Evolutionary conservation across 1,140 invertebrate species (phyloP), one percentile per base, ranked within the genome.

Genomic region (Lepidotrigona ventralis): DNA sequence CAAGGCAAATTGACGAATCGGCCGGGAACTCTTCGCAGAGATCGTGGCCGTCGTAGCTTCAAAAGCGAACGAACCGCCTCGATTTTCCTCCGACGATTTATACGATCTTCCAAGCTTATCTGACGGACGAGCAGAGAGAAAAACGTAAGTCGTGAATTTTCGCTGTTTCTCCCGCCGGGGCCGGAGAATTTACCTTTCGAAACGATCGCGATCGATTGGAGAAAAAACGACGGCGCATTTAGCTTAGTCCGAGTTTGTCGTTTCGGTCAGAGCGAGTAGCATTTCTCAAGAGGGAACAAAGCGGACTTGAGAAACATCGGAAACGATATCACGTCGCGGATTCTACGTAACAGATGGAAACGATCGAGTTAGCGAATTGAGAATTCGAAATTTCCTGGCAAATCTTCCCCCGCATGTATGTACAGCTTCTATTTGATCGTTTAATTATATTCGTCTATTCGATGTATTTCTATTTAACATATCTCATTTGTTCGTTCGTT

Each of bases 11-110:
- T 78, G 75, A 77, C 76, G 70, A 87, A 86, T 87, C 77, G 68
- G 54, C 2, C 60, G 58, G 4, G 70, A 78, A 51, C 56, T 56
- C 73, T 83, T 60, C 26, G 60, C 58, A 72, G 70, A 86, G 86
- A 79, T 84, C 81, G 77, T 66, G 26, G 74, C 26, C 82, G 71
- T 2, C 58, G n/a, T 39, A n/a, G 39, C 39, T 9, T 26, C 17
- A 26, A 39, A 39, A 54, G 56, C 78, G 79, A 74, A 64, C n/a
- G 29, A 64, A 64, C 26, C 58, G 58, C 23, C 0, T 19, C n/a
- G 9, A 29, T 70, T 74, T 82, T 29, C 73, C 29, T 33, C 39
- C 46, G 29, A 23, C 33, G 71, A 86, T 87, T 87, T 84, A 86
- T 84, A 71, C 23, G 26, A 15, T 63, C 70, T 23, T 58, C 29